These are phyloP conservation scores for Sarcophaga variegata DNA, from an alignment of 2,888 invertebrate species.

Conservation along the genomic window DNA sequence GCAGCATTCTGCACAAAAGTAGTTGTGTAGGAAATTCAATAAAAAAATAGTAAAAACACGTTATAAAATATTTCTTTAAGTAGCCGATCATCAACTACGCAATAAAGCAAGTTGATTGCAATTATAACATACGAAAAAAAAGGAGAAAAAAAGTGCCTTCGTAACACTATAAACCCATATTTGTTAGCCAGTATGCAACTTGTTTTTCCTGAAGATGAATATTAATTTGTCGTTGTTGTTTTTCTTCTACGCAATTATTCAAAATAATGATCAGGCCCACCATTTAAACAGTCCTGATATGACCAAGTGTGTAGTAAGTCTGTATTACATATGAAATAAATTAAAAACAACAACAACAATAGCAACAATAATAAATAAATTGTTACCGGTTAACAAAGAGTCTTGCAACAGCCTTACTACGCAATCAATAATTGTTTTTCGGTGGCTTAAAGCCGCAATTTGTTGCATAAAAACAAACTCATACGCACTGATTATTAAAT, in stretches of 20 bases:
- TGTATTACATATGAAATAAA: background rate
- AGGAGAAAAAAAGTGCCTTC: background rate
- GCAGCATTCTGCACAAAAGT: too few relatives aligned
- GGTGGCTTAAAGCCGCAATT: slow-evolving; percentile 23
- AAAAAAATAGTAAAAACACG: background rate
- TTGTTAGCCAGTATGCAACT: slow-evolving; percentile 54
- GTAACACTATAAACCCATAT: slow-evolving; percentile 69
- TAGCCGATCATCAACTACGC: background rate
- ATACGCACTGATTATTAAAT: slow-evolving; percentile 71
- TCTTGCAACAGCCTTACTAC: slow-evolving; percentile 42
- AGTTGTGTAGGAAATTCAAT: background rate
- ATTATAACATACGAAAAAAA: background rate
- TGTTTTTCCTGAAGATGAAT: slow-evolving; percentile 64
- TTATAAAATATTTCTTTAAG: background rate
- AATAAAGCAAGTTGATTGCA: too few relatives aligned
- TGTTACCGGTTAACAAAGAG: slow-evolving; percentile 58
- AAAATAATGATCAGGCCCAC: background rate
- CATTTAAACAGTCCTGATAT: background rate
- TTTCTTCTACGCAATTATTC: slow-evolving; percentile 1
- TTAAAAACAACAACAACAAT: slow-evolving; percentile 3
- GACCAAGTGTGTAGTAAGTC: background rate
- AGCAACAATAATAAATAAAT: slow-evolving; percentile 14
- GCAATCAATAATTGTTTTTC: slow-evolving; percentile 65
- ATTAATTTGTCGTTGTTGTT: background rate
- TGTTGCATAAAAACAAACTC: slow-evolving; percentile 63